Base-by-base conservation (phyloP, 2,888 invertebrate species). In the Phalangium opilio region DNA sequence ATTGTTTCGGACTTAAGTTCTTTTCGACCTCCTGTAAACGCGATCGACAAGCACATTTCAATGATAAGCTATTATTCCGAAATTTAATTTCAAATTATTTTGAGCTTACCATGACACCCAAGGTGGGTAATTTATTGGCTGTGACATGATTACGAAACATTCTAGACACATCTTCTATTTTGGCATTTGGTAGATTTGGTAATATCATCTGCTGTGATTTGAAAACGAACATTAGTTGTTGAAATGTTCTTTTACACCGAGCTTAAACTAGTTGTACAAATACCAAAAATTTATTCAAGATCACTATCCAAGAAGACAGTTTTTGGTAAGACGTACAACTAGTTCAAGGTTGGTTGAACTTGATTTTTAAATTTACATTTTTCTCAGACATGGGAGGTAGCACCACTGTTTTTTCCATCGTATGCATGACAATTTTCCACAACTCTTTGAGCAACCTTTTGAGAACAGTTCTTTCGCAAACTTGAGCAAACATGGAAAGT, bases 361-460 rank as follows among this genome's bases (percentile, higher is more conserved):
- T 14, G 11, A 17, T 27, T n/a, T 41, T 33, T 41, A 21, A 27
- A 48, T 74, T 72, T 74, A 91, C 90, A 69, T 86, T 90, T 72
- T 89, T 89, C 69, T 93, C 91, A 61, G 86, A 84, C 82, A 93
- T 86, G 45, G 93, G 91, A 54, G 95, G 98, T 59, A 99, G 73
- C 8, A 99, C 98, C 56, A 99, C 95, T 51, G 91, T 89, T 70
- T 96, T 96, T 69, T 99, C 98, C 64, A 99, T 75, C 63, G 89
- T 91, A 64, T 90, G 81, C 84, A 99, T 96, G 20, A 96, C 95
- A 61, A 98, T 93, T 71, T 91, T 90, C 96, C 96, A 98, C 50
- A 98, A 72, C 70, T 98, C 96, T 66, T 99, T 99, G 51, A 99
- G 75, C 64, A 99, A 73, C 61, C 98, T 78, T 71, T 99, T 99